These are phyloP conservation scores for Lagocephalus sceleratus DNA, from an alignment of 2,797 vertebrate genomes.

Conservation along the genomic window DNA sequence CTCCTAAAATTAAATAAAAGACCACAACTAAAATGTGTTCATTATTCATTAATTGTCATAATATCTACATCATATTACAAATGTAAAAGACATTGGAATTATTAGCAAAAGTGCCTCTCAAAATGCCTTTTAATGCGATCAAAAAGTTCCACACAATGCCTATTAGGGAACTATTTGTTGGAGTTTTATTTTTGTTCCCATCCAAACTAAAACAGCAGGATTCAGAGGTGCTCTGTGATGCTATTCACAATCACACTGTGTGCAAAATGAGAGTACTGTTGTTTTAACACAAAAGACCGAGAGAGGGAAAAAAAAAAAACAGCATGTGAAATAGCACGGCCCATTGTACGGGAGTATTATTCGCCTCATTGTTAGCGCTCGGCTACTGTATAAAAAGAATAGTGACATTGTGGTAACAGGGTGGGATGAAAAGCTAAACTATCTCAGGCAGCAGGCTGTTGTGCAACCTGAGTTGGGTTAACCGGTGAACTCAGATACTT, in stretches of 20 bases:
- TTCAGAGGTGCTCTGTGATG: slow-evolving; percentile 56
- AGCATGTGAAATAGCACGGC: slow-evolving; percentile 69
- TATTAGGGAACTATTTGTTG: not conserved
- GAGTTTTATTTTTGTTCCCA: slow-evolving; percentile 56
- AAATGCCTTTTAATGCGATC: not conserved
- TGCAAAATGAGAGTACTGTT: slow-evolving; percentile 70
- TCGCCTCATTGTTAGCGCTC: slow-evolving; percentile 68
- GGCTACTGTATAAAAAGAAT: slow-evolving; percentile 61
- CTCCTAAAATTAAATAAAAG: slow-evolving; percentile 34
- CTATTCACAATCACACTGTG: slow-evolving; percentile 70
- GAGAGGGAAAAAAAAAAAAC: slow-evolving; percentile 41
- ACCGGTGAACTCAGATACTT: slow-evolving; percentile 48
- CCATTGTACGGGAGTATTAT: slow-evolving; percentile 71
- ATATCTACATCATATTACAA: too few species aligned
- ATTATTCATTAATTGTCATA: too few species aligned
- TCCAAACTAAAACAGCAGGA: slow-evolving; percentile 62
- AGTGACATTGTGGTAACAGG: slow-evolving; percentile 60
- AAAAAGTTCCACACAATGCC: too few species aligned
- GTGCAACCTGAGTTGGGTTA: slow-evolving; percentile 62
- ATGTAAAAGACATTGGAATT: too few species aligned
- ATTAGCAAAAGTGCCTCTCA: too few species aligned
- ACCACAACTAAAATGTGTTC: too few species aligned
- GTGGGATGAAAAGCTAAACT: slow-evolving; percentile 61
- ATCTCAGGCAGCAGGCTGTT: slow-evolving; percentile 56
- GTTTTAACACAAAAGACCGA: slow-evolving; percentile 69